phyloP scores from a whole-genome alignment of 1,140 invertebrate species.

The Drosophila bocki region DNA sequence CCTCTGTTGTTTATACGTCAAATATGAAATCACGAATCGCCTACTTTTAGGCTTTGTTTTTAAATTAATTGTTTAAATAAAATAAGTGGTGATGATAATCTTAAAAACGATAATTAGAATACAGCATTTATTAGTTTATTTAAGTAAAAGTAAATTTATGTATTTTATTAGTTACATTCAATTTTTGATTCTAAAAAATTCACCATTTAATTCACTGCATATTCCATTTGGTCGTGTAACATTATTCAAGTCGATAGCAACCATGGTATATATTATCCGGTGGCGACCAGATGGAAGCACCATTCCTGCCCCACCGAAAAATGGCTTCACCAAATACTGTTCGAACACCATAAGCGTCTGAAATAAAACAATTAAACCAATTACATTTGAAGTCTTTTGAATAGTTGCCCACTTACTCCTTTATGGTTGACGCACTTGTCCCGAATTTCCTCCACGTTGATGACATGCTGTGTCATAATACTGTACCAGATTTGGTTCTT shows the following conservation, averaged over 20 bases:
- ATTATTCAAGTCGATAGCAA: background rate
- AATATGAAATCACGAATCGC: no score
- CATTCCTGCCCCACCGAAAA: background rate
- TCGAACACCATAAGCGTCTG: no score
- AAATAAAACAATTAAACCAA: background rate
- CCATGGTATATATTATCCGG: background rate
- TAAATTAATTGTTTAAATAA: no score
- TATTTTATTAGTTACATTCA: background rate
- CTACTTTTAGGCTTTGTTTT: no score
- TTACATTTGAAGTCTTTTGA: background rate
- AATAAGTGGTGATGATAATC: no score
- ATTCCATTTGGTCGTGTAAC: background rate
- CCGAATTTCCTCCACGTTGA: background rate
- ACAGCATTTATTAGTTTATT: no score
- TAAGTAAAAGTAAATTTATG: no score
- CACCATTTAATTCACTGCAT: background rate
- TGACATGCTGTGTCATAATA: background rate
- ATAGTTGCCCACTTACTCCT: background rate
- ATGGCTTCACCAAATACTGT: background rate
- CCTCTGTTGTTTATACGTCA: no score
- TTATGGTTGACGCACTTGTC: background rate
- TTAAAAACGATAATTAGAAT: no score
- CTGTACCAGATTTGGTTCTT: slow-evolving; percentile 5
- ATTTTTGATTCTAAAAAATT: background rate
- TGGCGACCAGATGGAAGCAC: background rate